phyloP scores from a whole-genome alignment of 2,888 invertebrate species.

The Apamea monoglypha region DNA sequence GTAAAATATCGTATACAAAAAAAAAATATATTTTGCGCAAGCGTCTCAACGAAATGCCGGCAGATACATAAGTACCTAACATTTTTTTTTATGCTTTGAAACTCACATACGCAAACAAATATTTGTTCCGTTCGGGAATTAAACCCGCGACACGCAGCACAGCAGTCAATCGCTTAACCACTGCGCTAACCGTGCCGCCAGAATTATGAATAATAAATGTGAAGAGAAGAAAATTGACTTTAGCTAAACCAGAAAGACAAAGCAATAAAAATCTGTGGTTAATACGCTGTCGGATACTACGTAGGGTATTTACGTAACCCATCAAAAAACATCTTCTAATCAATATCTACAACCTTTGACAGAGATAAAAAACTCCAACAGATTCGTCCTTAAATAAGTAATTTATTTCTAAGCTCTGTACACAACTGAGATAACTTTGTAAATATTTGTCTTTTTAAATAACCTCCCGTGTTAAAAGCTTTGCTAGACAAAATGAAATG shows the following conservation, averaged over 20 bases:
- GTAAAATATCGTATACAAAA: no score
- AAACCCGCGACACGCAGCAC: no score
- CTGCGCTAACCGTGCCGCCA: no score
- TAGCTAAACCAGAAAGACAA: not conserved
- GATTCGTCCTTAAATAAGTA: slow-evolving; percentile 64
- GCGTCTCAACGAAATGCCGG: not conserved
- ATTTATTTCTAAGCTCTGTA: slow-evolving; percentile 66
- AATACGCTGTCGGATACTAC: not conserved
- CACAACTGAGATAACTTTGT: slow-evolving; percentile 58
- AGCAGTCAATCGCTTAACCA: no score
- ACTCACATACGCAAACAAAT: no score
- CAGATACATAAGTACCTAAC: not conserved
- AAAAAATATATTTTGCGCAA: not conserved
- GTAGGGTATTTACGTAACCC: slow-evolving; percentile 20
- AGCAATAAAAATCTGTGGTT: slow-evolving; percentile 1
- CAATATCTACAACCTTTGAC: slow-evolving; percentile 34
- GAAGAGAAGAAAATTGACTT: not conserved
- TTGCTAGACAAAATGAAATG: slow-evolving; percentile 44
- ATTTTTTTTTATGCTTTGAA: no score
- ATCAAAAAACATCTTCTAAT: slow-evolving; percentile 22
- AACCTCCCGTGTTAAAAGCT: slow-evolving; percentile 54
- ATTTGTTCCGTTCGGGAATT: no score
- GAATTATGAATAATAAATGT: not conserved
- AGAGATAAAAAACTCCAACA: slow-evolving; percentile 55
- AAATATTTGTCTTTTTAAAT: slow-evolving; percentile 67